Conservation (phyloP, 2,113 vertebrate species). For the Papio anubis region DNA sequence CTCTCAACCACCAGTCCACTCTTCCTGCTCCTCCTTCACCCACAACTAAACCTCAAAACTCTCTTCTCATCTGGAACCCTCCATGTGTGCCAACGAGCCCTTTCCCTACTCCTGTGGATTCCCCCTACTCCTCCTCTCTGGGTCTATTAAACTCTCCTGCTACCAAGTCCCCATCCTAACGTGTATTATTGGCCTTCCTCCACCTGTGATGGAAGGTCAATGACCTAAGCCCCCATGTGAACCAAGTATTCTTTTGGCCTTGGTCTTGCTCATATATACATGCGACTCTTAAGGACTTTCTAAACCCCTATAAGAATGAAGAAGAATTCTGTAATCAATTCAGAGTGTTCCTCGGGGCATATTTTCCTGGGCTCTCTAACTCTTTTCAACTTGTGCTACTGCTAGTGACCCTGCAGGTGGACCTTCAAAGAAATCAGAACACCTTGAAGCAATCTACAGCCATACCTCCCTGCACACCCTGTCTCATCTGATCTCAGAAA, state of each 20-base stretch:
- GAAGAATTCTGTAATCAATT: not conserved
- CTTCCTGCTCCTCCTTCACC: not conserved
- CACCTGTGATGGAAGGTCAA: not conserved
- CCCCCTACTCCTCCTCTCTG: not conserved
- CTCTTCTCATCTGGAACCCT: not conserved
- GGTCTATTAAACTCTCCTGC: not conserved
- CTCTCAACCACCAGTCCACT: not conserved
- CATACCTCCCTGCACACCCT: not conserved
- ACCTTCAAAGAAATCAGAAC: not conserved
- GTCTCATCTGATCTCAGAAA: not conserved
- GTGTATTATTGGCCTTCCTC: not conserved
- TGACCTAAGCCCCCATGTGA: not conserved
- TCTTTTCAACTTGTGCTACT: not conserved
- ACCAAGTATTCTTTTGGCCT: not conserved
- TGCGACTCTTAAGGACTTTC: not conserved
- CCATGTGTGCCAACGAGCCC: not conserved
- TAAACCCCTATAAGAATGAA: not conserved
- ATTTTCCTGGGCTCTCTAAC: not conserved
- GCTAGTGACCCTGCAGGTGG: not conserved
- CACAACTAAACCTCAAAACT: not conserved
- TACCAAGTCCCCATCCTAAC: too few relatives aligned
- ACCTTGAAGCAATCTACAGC: not conserved
- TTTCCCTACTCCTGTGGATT: not conserved
- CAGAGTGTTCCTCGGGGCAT: not conserved
- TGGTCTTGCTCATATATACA: not conserved